phyloP scores from a whole-genome alignment of 2,113 vertebrate species.

The Laticauda laticaudata region DNA sequence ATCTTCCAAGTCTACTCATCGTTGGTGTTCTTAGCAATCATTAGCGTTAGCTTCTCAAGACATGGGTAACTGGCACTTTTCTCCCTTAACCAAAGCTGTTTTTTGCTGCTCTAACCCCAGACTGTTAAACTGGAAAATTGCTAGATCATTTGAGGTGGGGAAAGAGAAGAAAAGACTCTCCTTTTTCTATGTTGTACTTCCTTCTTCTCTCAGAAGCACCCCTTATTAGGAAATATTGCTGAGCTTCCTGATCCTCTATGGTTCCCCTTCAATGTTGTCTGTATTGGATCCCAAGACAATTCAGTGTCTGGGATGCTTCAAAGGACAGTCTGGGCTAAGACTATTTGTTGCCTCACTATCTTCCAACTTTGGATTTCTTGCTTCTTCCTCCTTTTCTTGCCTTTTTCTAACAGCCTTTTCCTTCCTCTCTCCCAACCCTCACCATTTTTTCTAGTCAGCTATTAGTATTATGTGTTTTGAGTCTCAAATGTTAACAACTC shows the following conservation, averaged over 20 bases:
- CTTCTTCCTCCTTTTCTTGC: background rate
- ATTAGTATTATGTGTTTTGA: background rate
- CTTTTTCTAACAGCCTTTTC: background rate
- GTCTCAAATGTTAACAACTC: background rate
- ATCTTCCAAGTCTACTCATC: background rate
- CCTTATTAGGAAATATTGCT: background rate
- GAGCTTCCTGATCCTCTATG: background rate
- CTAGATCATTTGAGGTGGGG: background rate
- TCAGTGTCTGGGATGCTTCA: background rate
- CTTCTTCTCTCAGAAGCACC: background rate
- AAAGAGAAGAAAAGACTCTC: background rate
- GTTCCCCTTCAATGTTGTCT: background rate
- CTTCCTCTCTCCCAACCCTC: background rate
- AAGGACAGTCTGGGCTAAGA: background rate
- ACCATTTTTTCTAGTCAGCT: background rate
- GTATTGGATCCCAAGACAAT: background rate
- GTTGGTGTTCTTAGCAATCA: background rate
- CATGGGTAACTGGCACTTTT: background rate
- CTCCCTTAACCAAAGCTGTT: background rate
- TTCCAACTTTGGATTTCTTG: background rate
- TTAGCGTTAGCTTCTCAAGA: background rate
- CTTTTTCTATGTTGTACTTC: background rate
- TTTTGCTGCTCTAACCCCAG: background rate
- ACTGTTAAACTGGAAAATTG: background rate
- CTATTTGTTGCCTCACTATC: background rate